Evolutionary conservation across 2,888 invertebrate genomes (phyloP).

Genomic region (Augiades crinisus): DNA sequence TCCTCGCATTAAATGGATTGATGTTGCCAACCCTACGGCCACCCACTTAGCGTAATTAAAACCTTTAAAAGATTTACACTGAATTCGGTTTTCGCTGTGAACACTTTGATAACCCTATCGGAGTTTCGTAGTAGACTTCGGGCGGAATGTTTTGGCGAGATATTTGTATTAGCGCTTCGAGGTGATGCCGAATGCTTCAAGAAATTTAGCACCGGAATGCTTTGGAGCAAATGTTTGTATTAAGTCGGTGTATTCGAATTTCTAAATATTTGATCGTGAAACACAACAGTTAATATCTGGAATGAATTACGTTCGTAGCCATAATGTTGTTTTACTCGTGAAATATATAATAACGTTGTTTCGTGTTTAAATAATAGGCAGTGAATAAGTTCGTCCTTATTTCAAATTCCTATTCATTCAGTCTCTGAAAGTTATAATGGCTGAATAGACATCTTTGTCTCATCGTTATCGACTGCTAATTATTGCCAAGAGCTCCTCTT

Average conservation of each 20-base stretch:
- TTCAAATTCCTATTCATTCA: no score
- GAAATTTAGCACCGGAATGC: slow-evolving; percentile 8
- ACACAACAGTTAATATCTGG: no score
- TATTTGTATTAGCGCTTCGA: slow-evolving; percentile 12
- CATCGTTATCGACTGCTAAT: slow-evolving; percentile 5
- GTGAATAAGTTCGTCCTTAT: no score
- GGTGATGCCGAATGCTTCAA: slow-evolving; percentile 6
- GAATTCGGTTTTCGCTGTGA: slow-evolving; percentile 43
- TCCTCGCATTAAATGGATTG: slow-evolving; percentile 68
- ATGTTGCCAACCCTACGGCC: slow-evolving; percentile 46
- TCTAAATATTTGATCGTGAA: no score
- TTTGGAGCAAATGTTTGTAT: not conserved
- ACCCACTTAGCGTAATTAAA: slow-evolving; percentile 74
- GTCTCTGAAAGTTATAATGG: no score
- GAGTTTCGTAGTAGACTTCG: not conserved
- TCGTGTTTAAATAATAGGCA: no score
- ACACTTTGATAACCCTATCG: slow-evolving; percentile 30
- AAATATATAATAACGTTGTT: no score
- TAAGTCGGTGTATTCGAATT: not conserved
- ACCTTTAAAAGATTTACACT: slow-evolving; percentile 64
- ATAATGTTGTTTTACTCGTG: no score
- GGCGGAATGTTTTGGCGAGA: slow-evolving; percentile 14
- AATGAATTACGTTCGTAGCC: no score
- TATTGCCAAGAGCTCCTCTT: slow-evolving; percentile 9
- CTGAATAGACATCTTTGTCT: not conserved